Evolutionary conservation across 1,140 invertebrate species (phyloP).

Genomic region (Solen grandis): DNA sequence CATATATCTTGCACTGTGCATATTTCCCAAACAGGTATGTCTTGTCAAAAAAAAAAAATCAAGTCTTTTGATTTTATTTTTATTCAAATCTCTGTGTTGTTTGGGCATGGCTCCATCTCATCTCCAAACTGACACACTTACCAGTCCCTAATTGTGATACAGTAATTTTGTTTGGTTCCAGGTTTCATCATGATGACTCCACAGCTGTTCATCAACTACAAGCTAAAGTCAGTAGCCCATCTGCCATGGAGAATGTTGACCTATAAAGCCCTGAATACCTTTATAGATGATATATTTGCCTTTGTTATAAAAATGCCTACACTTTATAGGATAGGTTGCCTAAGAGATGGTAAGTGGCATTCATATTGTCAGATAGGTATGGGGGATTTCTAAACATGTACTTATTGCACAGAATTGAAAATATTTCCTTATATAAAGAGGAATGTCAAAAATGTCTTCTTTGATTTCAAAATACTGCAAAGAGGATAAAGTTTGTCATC

Average conservation of each 20-base stretch:
- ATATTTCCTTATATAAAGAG: neutral
- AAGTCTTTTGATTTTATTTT: too few relatives aligned
- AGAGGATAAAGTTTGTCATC: too few relatives aligned
- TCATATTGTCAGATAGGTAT: too few relatives aligned
- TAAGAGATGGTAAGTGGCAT: slow-evolving; percentile 95
- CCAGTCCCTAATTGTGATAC: too few relatives aligned
- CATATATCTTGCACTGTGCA: too few relatives aligned
- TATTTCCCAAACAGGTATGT: too few relatives aligned
- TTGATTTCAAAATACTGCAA: too few relatives aligned
- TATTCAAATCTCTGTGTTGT: too few relatives aligned
- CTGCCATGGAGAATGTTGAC: slow-evolving; percentile 99
- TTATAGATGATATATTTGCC: slow-evolving; percentile 99
- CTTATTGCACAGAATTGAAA: neutral
- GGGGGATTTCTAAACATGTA: too few relatives aligned
- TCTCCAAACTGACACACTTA: too few relatives aligned
- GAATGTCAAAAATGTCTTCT: neutral
- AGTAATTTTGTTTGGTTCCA: slow-evolving; percentile 72
- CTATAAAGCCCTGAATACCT: slow-evolving; percentile 99
- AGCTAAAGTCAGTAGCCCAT: slow-evolving; percentile 99
- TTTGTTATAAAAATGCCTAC: slow-evolving; percentile 99
- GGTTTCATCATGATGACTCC: slow-evolving; percentile 99
- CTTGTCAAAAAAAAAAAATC: too few relatives aligned
- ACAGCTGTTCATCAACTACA: slow-evolving; percentile 99
- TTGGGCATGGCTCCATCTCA: too few relatives aligned
- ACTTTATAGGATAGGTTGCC: slow-evolving; percentile 95